These are phyloP conservation scores for Heteronetta atricapilla DNA, from an alignment of 2,113 vertebrate genomes.

Conservation along the genomic window DNA sequence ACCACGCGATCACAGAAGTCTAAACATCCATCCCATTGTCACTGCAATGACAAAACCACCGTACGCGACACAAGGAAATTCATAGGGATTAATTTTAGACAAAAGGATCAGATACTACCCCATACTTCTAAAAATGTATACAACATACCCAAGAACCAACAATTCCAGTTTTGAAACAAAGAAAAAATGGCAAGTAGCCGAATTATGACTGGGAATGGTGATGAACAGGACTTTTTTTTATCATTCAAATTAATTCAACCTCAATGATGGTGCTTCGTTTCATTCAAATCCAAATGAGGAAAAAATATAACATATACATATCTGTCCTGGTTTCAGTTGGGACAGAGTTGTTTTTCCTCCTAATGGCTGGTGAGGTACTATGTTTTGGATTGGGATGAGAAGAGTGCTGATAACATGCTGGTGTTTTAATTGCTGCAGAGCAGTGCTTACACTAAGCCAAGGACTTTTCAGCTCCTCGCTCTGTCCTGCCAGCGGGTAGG, in stretches of 20 bases:
- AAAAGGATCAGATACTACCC: neutral
- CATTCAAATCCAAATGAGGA: neutral
- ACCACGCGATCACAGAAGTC: neutral
- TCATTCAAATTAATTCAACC: neutral
- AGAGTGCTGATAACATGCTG: too few species aligned
- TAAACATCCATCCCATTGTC: neutral
- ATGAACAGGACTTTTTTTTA: neutral
- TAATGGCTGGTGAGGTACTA: too few species aligned
- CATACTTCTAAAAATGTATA: neutral
- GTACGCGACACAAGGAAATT: rapidly evolving
- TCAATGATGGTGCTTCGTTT: neutral
- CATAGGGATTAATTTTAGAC: neutral
- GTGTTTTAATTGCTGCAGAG: too few species aligned
- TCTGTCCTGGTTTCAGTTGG: too few species aligned
- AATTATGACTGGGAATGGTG: neutral
- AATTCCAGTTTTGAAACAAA: neutral
- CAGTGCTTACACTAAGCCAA: too few species aligned
- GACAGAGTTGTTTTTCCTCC: too few species aligned
- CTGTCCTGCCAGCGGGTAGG: too few species aligned
- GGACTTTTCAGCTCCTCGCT: too few species aligned
- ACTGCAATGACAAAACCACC: neutral
- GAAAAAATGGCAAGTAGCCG: neutral
- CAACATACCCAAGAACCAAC: neutral
- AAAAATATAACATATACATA: too few species aligned
- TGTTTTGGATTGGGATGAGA: too few species aligned